A percentile compares a stretch with the other conserved stretches of the same genome.
Evolutionary conservation across 2,888 invertebrate species (phyloP).

Genomic region (Thera britannica): DNA sequence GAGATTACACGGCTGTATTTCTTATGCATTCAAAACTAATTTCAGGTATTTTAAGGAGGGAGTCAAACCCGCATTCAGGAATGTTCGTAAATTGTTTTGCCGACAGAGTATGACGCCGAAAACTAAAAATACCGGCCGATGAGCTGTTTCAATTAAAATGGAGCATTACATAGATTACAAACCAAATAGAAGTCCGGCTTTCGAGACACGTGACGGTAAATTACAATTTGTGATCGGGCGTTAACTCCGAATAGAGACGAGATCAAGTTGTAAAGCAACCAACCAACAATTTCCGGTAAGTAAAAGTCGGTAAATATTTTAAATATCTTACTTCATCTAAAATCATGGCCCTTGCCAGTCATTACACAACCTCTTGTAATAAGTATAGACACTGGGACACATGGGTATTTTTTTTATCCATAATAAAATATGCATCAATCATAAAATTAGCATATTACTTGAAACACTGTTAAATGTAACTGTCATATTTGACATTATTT

Average conservation of each 20-base stretch:
- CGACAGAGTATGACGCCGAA: conserved; percentile 5
- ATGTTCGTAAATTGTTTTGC: conserved; percentile 1
- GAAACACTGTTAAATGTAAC: no score
- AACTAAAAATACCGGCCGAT: conserved; percentile 18
- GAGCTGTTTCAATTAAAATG: conserved; percentile 24
- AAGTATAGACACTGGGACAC: no score
- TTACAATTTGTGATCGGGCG: conserved; percentile 78
- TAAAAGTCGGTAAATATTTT: not conserved
- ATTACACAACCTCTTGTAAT: no score
- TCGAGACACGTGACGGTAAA: conserved; percentile 68
- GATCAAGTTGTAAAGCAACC: not conserved
- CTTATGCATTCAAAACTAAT: not conserved
- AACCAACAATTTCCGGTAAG: not conserved
- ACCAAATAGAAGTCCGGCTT: conserved; percentile 48
- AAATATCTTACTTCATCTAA: no score
- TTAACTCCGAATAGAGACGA: conserved; percentile 51
- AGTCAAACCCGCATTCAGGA: not conserved
- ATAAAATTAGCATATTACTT: no score
- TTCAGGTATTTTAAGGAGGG: not conserved
- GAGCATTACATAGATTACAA: conserved; percentile 28
- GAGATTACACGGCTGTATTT: no score
- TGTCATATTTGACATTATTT: no score
- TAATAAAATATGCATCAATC: no score
- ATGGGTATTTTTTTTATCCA: no score
- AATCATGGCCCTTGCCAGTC: no score